Percentiles rank a stretch among this genome's conserved stretches.
phyloP scores from a whole-genome alignment of 2,113 vertebrate genomes.

The Nanger granti region DNA sequence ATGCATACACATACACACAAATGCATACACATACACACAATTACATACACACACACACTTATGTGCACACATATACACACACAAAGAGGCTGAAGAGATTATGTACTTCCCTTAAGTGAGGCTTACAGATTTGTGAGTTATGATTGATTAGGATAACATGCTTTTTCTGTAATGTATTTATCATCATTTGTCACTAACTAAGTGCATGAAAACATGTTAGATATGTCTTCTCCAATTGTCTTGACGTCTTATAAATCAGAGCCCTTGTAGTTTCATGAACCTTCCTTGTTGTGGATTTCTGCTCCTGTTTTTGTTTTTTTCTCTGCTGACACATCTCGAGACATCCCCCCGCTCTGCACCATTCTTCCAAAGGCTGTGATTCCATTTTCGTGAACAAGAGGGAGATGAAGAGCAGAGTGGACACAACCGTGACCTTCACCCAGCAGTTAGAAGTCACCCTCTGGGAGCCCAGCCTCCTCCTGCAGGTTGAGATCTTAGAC shows the following conservation, averaged over 20 bases:
- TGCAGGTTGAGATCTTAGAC: constrained; percentile 95
- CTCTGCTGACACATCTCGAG: not conserved
- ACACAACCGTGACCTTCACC: constrained; percentile 89
- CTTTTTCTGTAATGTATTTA: not conserved
- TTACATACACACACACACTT: not conserved
- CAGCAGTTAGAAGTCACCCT: constrained; percentile 90
- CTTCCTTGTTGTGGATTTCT: not conserved
- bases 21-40: not conserved
- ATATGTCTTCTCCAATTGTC: too few species aligned
- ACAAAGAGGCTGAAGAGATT: not conserved
- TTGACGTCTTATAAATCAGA: not conserved
- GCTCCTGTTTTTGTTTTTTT: not conserved
- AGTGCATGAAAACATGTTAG: not conserved
- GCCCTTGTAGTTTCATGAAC: not conserved
- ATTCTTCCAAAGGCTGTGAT: constrained; percentile 83
- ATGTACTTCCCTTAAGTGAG: not conserved
- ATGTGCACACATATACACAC: not conserved
- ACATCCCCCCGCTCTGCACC: not conserved
- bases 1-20: not conserved
- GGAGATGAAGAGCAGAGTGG: constrained; percentile 92
- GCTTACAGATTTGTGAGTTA: not conserved
- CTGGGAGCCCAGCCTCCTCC: constrained; percentile 91
- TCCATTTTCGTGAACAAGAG: constrained; percentile 93
- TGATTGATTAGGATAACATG: not conserved
- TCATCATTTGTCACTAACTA: not conserved